Conservation (phyloP, 2,113 vertebrate species). For the Pteruthius melanotis region DNA sequence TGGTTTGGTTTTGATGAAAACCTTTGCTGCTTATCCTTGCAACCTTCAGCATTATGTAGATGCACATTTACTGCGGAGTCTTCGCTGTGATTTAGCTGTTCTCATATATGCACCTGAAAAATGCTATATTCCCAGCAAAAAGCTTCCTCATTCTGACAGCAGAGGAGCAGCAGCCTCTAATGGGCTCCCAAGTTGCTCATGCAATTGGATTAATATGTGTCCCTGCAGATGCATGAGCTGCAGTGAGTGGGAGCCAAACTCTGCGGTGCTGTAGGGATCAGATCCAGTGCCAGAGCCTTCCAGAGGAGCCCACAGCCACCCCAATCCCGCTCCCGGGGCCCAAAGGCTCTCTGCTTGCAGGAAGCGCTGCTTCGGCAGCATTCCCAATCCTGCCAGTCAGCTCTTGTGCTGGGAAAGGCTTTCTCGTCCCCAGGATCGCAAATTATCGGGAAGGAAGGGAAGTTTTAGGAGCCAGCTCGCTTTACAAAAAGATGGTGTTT, state of each 20-base stretch:
- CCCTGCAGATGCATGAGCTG: background rate
- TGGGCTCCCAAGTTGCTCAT: background rate
- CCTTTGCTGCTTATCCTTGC: background rate
- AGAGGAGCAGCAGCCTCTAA: background rate
- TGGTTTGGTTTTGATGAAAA: background rate
- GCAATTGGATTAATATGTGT: background rate
- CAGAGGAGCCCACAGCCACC: background rate
- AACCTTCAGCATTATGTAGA: background rate
- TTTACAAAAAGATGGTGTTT: fast-evolving
- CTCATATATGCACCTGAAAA: background rate
- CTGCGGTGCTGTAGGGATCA: fast-evolving
- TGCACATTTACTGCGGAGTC: background rate
- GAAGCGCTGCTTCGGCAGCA: background rate
- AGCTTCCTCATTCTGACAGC: background rate
- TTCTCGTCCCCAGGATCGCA: background rate
- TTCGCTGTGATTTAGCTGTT: background rate
- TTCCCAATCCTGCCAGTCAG: background rate
- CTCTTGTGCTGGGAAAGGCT: background rate
- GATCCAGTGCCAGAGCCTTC: background rate
- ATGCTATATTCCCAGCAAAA: background rate
- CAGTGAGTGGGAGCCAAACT: background rate
- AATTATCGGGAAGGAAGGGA: background rate
- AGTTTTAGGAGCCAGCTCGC: background rate
- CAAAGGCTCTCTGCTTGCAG: background rate
- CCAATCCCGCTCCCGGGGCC: background rate